Conservation (phyloP, 2,113 vertebrate species). For the Cyanocitta stelleri region DNA sequence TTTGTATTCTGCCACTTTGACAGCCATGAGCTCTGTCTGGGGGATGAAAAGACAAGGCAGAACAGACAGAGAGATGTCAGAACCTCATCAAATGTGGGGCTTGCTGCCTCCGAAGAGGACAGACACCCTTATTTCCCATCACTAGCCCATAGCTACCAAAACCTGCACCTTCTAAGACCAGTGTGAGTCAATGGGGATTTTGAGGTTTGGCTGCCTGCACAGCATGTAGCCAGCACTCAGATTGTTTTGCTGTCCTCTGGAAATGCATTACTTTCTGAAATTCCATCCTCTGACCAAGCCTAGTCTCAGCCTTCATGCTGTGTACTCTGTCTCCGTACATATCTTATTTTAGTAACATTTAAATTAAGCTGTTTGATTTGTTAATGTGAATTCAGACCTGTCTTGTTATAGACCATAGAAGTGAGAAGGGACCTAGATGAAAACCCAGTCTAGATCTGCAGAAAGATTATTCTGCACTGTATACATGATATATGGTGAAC, state of each 20-base stretch:
- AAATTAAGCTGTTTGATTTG: background rate
- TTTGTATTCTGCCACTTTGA: background rate
- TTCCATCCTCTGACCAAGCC: background rate
- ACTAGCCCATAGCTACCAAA: background rate
- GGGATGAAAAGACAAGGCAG: background rate
- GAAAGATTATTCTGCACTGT: background rate
- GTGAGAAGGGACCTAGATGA: background rate
- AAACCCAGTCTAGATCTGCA: background rate
- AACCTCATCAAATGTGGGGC: background rate
- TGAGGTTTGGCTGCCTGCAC: background rate
- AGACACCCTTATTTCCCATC: background rate
- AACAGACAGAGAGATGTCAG: background rate
- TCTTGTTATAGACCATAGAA: background rate
- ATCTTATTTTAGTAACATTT: background rate
- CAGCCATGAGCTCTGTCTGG: background rate
- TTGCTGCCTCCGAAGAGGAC: background rate
- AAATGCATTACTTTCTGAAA: background rate
- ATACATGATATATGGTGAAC: background rate
- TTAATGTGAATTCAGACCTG: background rate
- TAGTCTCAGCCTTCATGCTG: background rate
- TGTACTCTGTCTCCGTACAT: fast-evolving
- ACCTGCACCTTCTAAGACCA: background rate
- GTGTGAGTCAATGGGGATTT: background rate
- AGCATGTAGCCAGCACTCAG: fast-evolving
- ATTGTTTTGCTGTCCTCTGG: background rate